Evolutionary conservation across 1,140 invertebrate genomes (phyloP), one percentile per base, ranked within the genome.

Genomic region (Condylostylus longicornis): DNA sequence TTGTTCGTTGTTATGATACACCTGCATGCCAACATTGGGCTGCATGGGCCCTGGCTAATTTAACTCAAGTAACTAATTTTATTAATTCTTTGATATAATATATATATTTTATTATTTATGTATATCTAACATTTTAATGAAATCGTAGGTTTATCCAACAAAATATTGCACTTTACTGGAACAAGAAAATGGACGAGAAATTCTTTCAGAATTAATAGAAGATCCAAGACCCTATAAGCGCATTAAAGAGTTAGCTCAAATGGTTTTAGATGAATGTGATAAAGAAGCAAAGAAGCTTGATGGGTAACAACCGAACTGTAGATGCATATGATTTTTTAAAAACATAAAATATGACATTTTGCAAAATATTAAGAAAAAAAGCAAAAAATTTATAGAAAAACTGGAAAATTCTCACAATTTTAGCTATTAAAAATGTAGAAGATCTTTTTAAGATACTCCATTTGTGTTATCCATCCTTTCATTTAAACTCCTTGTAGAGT

Each of bases 1-100:
- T 96, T 27, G 69, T 91, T 4, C 68, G 75, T 43, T 72, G 81
- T 35, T 75, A 77, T 51, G 79, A 90, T 44, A 90, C 86, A 3
- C 80, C 84, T 1, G 77, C 87, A 54, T 93, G 87, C 60, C 88
- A 94, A 56, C 77, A 89, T 53, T 96, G 91, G 91, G 88, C 90
- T 3, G 79, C 86, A n/a, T 98, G 93, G 93, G 94, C 91, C 5
- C 66, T 98, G 25, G 89, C 90, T 20, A 98, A 98, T 67, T 70
- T 98, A 14, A 97, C 90, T 10, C 76, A 74, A 48, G 86, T 95
- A 18, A 49, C 51, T 39, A 38, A 10, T 8, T 10, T 19, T 25
- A 27, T 18, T 9, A 36, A 7, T 23, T 10, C 12, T 22, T 23
- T n/a, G 14, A 13, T 34, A 20, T 5, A 20, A 34, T 3, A 22